Conservation (phyloP, 2,888 invertebrate species). For the Eulithis testata region DNA sequence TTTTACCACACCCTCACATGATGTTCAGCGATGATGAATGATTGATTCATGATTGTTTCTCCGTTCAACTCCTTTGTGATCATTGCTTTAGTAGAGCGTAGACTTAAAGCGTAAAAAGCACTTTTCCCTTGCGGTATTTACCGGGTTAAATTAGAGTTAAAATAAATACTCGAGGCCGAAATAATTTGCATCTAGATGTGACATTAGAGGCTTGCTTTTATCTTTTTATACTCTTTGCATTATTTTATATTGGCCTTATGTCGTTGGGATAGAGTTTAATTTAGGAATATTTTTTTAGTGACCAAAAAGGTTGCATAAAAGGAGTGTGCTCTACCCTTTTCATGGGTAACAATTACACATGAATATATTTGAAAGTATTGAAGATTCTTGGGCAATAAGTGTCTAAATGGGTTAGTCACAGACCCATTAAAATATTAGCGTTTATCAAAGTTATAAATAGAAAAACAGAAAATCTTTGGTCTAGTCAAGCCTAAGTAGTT, state of each 20-base stretch:
- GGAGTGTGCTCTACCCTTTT: slow-evolving; percentile 14
- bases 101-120: slow-evolving; percentile 45
- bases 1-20: too few species aligned
- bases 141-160: slow-evolving; percentile 75
- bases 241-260: slow-evolving; percentile 33
- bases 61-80: too few species aligned
- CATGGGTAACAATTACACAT: not conserved
- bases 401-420: too few species aligned
- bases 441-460: too few species aligned
- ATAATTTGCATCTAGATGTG: slow-evolving; percentile 84
- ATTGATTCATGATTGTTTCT: too few species aligned
- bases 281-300: slow-evolving; percentile 8
- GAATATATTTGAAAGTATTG: too few species aligned
- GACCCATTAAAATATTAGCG: too few species aligned
- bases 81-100: slow-evolving; percentile 5
- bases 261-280: slow-evolving; percentile 29
- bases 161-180: slow-evolving; percentile 75
- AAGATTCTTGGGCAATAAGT: too few species aligned
- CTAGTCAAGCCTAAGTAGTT: too few species aligned
- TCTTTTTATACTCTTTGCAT: slow-evolving; percentile 55
- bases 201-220: slow-evolving; percentile 72
- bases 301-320: slow-evolving; percentile 22
- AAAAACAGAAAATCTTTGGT: too few species aligned
- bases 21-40: too few species aligned
- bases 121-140: slow-evolving; percentile 75